phyloP scores from a whole-genome alignment of 2,797 vertebrate genomes.

The Gadopsis bispinosus region DNA sequence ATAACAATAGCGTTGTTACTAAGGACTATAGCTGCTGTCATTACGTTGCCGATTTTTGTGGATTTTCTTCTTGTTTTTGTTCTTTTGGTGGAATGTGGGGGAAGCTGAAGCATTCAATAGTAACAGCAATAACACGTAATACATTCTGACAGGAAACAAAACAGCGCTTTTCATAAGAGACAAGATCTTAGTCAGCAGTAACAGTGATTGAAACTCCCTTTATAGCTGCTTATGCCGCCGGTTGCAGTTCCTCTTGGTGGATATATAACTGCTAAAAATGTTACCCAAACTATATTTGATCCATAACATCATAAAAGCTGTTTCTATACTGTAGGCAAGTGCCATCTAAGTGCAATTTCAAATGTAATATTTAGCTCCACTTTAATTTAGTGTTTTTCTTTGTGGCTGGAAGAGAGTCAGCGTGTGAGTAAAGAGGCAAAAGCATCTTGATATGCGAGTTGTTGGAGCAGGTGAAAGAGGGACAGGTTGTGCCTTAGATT shows the following conservation, averaged over 20 bases:
- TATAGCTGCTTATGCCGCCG: constrained; percentile 24
- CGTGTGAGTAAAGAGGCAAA: constrained; percentile 6
- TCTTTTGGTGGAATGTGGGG: constrained; percentile 11
- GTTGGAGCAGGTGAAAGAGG: constrained; percentile 23
- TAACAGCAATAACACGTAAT: constrained; percentile 24
- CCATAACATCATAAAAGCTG: constrained; percentile 16
- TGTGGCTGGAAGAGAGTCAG: not conserved
- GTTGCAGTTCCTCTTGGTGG: constrained; percentile 27
- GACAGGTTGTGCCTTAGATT: constrained; percentile 1
- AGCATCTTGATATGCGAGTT: constrained; percentile 16
- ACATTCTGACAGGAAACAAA: constrained; percentile 21
- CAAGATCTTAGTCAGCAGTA: constrained; percentile 32
- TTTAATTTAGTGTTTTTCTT: constrained; percentile 1
- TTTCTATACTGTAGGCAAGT: not conserved
- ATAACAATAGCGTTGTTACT: constrained; percentile 41
- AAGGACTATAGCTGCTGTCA: constrained; percentile 21
- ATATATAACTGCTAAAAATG: constrained; percentile 50
- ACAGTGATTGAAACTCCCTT: constrained; percentile 44
- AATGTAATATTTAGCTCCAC: constrained; percentile 7
- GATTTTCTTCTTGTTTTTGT: constrained; percentile 41
- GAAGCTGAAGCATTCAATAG: constrained; percentile 4
- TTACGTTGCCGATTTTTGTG: constrained; percentile 22
- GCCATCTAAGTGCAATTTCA: constrained; percentile 4
- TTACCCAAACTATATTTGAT: constrained; percentile 24
- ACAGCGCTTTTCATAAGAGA: constrained; percentile 30